These are phyloP conservation scores for Colaptes auratus DNA, from an alignment of 2,113 vertebrate genomes.

Conservation along the genomic window DNA sequence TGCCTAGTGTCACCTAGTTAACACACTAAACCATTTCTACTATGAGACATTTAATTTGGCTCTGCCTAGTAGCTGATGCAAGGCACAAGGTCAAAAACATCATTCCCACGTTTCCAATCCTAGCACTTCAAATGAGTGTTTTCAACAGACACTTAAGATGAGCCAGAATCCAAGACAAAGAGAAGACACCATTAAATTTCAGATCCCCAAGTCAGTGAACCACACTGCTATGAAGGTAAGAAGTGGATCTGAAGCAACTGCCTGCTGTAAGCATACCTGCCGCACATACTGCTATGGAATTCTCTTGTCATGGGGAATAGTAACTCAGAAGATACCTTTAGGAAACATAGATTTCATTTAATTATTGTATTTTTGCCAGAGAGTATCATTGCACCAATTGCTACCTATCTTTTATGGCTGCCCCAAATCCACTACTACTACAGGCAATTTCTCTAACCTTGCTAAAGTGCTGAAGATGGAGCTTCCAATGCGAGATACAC, in stretches of 20 bases:
- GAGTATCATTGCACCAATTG: neutral
- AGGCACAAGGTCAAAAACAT: neutral
- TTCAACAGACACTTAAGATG: neutral
- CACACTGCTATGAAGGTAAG: neutral
- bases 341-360: neutral
- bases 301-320: neutral
- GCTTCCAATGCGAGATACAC: neutral
- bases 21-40: neutral
- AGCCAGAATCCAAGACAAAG: neutral
- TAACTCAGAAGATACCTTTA: neutral
- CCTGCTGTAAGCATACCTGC: neutral
- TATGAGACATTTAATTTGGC: neutral
- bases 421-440: neutral
- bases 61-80: neutral
- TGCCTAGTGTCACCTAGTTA: neutral
- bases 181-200: neutral
- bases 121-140: neutral
- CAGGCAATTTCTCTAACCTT: neutral
- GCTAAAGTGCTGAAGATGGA: neutral
- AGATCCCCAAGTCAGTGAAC: neutral
- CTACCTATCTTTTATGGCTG: neutral
- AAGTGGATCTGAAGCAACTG: neutral
- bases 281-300: neutral
- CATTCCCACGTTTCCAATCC: neutral
- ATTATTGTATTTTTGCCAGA: neutral